Evolutionary conservation across 2,797 vertebrate species (phyloP).

Genomic region (Chrosomus eos): DNA sequence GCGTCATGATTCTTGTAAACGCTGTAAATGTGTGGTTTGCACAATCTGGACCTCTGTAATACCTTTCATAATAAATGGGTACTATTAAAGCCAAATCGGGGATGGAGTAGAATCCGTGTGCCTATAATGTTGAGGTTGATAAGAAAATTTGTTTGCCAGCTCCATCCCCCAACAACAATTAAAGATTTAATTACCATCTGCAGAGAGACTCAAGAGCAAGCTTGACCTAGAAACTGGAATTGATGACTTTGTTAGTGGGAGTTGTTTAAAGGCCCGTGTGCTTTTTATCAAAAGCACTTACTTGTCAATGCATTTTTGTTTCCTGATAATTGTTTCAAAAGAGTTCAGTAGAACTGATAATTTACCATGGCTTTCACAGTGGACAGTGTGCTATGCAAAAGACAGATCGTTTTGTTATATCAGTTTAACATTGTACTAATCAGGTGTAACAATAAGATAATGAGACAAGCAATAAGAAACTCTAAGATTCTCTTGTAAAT

Average conservation of each 20-base stretch:
- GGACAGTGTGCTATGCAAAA: neutral
- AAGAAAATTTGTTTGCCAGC: slow-evolving; percentile 80
- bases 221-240: slow-evolving; percentile 66
- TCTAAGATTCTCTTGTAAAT: neutral
- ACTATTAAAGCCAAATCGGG: slow-evolving; percentile 75
- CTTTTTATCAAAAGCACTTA: slow-evolving; percentile 30
- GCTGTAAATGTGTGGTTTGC: slow-evolving; percentile 11
- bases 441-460: neutral
- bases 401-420: neutral
- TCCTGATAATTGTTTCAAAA: slow-evolving; percentile 38
- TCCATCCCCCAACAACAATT: slow-evolving; percentile 73
- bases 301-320: slow-evolving; percentile 35
- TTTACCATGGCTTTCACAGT: neutral
- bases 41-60: slow-evolving; percentile 66
- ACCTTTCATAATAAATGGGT: slow-evolving; percentile 75
- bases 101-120: slow-evolving; percentile 67
- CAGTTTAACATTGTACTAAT: neutral
- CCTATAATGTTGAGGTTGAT: slow-evolving; percentile 77
- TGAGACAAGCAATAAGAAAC: neutral
- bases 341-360: slow-evolving; percentile 25
- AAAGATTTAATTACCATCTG: slow-evolving; percentile 82
- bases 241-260: slow-evolving; percentile 54
- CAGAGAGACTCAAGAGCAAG: slow-evolving; percentile 67
- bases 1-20: neutral
- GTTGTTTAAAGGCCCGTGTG: slow-evolving; percentile 32